phyloP scores from a whole-genome alignment of 2,888 invertebrate species.

The Hyppa rectilinea region DNA sequence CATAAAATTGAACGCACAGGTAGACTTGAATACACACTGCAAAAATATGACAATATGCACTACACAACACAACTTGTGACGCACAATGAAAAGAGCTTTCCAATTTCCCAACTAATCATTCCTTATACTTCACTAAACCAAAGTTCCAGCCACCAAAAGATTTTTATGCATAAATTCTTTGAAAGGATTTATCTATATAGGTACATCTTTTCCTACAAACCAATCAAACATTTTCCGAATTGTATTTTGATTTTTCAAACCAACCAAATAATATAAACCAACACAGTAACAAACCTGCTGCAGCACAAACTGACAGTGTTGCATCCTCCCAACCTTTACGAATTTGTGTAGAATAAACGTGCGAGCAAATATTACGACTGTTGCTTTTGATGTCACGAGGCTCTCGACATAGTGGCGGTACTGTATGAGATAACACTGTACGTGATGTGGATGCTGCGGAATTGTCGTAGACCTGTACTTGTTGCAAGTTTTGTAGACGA shows the following conservation, averaged over 20 bases:
- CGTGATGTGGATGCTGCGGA: not conserved
- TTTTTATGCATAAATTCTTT: not conserved
- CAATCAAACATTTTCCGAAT: not conserved
- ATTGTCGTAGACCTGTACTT: not conserved
- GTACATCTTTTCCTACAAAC: not conserved
- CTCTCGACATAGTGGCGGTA: not conserved
- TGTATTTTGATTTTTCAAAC: slow-evolving; percentile 9
- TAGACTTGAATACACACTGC: too few species aligned
- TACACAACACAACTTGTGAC: too few species aligned
- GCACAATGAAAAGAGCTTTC: not conserved
- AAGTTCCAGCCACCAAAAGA: not conserved
- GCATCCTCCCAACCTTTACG: slow-evolving; percentile 3
- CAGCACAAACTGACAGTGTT: slow-evolving; percentile 9
- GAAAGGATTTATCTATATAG: too few species aligned
- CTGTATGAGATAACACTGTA: not conserved
- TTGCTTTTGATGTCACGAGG: not conserved
- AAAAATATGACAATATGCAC: too few species aligned
- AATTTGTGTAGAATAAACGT: slow-evolving; percentile 21
- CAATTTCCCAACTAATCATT: not conserved
- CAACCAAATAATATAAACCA: not conserved
- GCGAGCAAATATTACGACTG: slow-evolving; percentile 2
- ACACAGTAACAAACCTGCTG: not conserved
- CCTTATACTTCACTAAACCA: not conserved
- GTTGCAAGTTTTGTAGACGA: not conserved
- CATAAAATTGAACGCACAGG: not conserved